Conservation (phyloP, 2,888 invertebrate genomes). For the Drosophila tanythrix region DNA sequence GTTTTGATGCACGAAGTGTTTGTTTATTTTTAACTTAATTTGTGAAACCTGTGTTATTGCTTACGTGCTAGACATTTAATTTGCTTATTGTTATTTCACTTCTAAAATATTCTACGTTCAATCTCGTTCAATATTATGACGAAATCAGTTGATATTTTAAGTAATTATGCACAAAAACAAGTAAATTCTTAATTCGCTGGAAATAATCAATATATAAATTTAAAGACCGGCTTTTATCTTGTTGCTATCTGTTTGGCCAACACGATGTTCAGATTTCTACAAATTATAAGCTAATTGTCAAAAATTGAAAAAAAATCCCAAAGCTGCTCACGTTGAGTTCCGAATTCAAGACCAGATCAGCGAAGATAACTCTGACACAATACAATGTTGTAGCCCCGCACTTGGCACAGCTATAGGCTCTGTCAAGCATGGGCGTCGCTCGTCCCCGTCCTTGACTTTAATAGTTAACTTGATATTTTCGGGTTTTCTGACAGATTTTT, state of each 20-base stretch:
- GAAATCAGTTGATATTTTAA: conserved; percentile 12
- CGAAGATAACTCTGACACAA: conserved; percentile 26
- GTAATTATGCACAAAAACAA: background rate
- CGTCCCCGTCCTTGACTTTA: conserved; percentile 74
- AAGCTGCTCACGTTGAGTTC: conserved; percentile 27
- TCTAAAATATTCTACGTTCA: background rate
- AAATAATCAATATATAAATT: background rate
- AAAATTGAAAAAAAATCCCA: conserved; percentile 24
- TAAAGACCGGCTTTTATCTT: conserved; percentile 4
- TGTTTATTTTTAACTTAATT: background rate
- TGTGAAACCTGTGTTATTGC: background rate
- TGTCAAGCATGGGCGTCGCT: conserved; percentile 58
- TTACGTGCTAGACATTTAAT: background rate
- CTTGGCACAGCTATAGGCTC: conserved; percentile 68
- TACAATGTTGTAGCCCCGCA: conserved; percentile 64
- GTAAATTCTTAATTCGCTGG: background rate
- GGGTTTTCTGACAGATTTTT: conserved; percentile 32
- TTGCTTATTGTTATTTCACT: background rate
- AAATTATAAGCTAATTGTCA: conserved; percentile 33
- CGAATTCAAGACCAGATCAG: conserved; percentile 41
- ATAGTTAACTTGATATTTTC: conserved; percentile 45
- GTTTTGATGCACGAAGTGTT: background rate
- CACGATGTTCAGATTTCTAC: conserved; percentile 13
- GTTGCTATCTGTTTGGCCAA: conserved; percentile 10
- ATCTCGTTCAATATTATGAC: conserved; percentile 4